Evolutionary conservation across 2,797 vertebrate species (phyloP).

Genomic region (Micromesistius poutassou): DNA sequence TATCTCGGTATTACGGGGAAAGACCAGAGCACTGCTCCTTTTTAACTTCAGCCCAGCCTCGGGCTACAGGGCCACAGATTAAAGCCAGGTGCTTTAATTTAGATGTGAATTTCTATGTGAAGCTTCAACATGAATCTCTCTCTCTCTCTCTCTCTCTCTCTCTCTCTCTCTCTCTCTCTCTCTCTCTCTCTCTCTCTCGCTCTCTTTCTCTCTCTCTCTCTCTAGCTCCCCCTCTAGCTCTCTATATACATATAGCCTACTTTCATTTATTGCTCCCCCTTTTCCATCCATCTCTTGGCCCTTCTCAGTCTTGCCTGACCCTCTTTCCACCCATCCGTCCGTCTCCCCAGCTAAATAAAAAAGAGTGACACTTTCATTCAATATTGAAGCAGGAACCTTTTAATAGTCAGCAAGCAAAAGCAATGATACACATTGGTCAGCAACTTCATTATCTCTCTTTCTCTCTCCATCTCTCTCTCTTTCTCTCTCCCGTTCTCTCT

Average conservation of each 20-base stretch:
- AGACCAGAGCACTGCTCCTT: too few species aligned
- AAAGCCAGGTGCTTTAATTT: too few species aligned
- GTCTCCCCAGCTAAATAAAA: background rate
- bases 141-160: background rate
- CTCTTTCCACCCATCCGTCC: background rate
- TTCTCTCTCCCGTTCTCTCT: too few species aligned
- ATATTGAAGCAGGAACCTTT: too few species aligned
- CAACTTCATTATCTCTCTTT: background rate
- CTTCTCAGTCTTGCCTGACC: constrained; percentile 1
- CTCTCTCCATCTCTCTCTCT: too few species aligned
- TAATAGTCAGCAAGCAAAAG: too few species aligned
- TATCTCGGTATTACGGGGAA: too few species aligned
- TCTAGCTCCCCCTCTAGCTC: background rate
- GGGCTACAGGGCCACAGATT: too few species aligned
- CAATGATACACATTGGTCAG: too few species aligned
- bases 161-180: constrained; percentile 20
- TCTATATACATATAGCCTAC: background rate
- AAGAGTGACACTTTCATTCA: too few species aligned
- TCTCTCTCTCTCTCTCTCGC: background rate
- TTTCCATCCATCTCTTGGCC: background rate
- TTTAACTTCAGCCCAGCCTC: too few species aligned
- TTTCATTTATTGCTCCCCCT: background rate
- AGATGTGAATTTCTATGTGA: too few species aligned
- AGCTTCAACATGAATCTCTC: background rate
- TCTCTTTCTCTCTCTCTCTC: background rate